Base-by-base conservation (phyloP, 2,888 invertebrate species). In the Cosmopolites sordidus region DNA sequence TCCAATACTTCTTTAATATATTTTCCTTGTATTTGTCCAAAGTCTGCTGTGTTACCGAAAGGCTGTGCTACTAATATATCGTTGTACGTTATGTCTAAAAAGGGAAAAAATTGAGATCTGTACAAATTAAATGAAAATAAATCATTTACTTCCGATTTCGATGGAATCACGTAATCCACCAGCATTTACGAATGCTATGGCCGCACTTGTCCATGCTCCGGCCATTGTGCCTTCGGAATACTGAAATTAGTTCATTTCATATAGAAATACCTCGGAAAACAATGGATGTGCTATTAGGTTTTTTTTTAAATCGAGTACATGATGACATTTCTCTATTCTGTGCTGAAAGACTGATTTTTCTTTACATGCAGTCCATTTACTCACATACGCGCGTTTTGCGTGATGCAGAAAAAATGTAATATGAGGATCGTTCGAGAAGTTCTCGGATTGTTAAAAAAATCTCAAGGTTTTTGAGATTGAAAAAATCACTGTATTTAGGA, bases 41-140 rank as follows among this genome's bases (percentile, higher is more conserved):
- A 76, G 64, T 88, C 84, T 54, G 90, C 75, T 41, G 79, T 81
- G 71, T 91, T 91, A 66, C 83, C 83, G 67, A 92, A 92, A 0
- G 92, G 92, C 54, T 84, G 77, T 16, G 84, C 79, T 62, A 82
- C 81, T 3, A 87, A 72, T 6, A 91, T 65, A 51, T 84, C 84
- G 45, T 82, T 83, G 37, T 83, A 84, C 1, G 86, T 87, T 9
- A 87, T 79, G 8, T 83, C 89, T 88, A 18, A 40, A 51, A 58
- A n/a, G 29, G 37, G 5, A 22, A 22, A 5, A 4, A 16, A 30
- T 14, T 43, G n/a, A 33, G 11, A 33, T 33, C 12, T 33, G 12
- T 12, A n/a, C 2, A 33, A 33, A 33, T 11, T 6, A 33, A 33
- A n/a, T 11, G 12, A 33, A 33, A 12, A 12, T 18, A n/a, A 18